Conservation (phyloP, 1,140 invertebrate species). For the Procambarus clarkii region DNA sequence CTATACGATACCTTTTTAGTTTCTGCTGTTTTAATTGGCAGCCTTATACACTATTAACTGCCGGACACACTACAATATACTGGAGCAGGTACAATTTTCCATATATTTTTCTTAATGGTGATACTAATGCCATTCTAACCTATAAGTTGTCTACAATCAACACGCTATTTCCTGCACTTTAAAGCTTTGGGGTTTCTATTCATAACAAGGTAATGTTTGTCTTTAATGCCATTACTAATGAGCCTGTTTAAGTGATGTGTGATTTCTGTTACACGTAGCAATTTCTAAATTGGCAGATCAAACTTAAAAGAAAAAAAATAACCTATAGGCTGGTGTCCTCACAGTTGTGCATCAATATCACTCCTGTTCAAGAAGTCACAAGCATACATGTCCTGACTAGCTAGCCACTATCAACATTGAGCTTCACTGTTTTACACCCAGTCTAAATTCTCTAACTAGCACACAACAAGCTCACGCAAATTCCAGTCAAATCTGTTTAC, state of each 20-base stretch:
- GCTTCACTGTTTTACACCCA: neutral
- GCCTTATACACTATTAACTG: neutral
- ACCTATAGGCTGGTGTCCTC: neutral
- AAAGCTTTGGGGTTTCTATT: neutral
- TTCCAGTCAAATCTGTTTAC: neutral
- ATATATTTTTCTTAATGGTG: neutral
- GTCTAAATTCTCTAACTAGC: neutral
- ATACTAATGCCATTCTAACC: neutral
- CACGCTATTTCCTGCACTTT: neutral
- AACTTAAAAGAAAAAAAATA: neutral
- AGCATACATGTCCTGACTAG: slow-evolving; percentile 36
- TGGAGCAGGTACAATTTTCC: neutral
- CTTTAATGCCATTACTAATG: neutral
- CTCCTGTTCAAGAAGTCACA: slow-evolving; percentile 23
- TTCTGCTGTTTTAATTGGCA: neutral
- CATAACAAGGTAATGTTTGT: neutral
- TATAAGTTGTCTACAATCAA: neutral
- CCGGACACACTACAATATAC: neutral
- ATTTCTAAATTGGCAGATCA: neutral
- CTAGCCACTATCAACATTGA: slow-evolving; percentile 16
- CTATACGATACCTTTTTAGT: neutral
- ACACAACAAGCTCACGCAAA: neutral
- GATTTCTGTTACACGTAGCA: neutral
- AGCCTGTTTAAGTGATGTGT: neutral
- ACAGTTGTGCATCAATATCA: neutral